Evolutionary conservation across 2,113 vertebrate species (phyloP), one percentile per base, ranked within the genome.

Genomic region (Carassius auratus): DNA sequence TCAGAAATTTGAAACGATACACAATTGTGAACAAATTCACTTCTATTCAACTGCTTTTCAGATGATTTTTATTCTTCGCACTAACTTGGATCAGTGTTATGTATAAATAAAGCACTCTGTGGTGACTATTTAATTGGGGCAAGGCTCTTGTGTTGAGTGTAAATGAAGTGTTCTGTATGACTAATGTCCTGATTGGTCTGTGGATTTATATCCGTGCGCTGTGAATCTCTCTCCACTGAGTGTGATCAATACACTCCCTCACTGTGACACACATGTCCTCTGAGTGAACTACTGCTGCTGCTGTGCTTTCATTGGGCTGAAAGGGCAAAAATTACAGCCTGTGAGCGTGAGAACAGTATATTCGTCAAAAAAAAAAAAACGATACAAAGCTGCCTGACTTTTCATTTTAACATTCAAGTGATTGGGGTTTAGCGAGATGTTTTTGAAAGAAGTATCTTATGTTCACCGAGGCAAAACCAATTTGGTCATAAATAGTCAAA

Each of bases 221-320:
- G 59, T 23, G n/a, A 62, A 42, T 36, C 13, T 57, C 59, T 64
- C 52, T 36, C 23, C 23, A 48, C 33, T 36, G 33, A 61, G n/a
- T 9, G 68, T 0, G 68, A 82, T 86, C 79, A 57, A 68, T 45
- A 42, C 8, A 8, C 15, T 50, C 30, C 14, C 68, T 9, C 48
- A 8, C 62, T 33, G 14, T 85, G 55, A 69, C 48, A 33, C 48
- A 8, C 42, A 4, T 23, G 36, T 45, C 52, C 30, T 33, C 33
- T 14, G 45, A 50, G 42, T 52, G 21, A 76, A 38, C 36, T 5
- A 9, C 42, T 2, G 36, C 50, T 66, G 61, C 23, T 45, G 14
- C 13, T 38, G 13, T 57, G 10, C 23, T 71, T 80, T 79, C 69
- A 80, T 64, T 77, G 59, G 48, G 50, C 76, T 85, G 64, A 69